These are phyloP conservation scores for Lynx canadensis DNA, from an alignment of 2,113 vertebrate genomes.

Conservation along the genomic window DNA sequence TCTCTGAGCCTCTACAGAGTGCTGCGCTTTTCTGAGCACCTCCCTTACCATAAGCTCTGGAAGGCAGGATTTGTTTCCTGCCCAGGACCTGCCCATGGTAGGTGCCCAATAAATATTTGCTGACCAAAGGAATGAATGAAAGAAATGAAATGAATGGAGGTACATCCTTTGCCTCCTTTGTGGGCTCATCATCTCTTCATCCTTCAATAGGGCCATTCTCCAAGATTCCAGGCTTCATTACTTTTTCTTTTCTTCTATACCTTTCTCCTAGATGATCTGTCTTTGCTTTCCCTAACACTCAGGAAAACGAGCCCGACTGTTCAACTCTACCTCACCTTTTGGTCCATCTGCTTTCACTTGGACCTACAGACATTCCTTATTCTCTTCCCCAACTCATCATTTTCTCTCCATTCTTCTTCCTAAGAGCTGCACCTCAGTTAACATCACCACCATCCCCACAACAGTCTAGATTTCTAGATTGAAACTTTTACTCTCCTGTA, in stretches of 20 bases:
- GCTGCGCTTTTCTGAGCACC: neutral
- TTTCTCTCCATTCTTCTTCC: neutral
- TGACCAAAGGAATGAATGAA: neutral
- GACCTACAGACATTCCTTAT: neutral
- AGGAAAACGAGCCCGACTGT: neutral
- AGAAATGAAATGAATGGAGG: neutral
- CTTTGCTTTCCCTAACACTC: neutral
- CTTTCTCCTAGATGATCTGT: neutral
- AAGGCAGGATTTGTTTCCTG: neutral
- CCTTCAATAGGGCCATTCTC: neutral
- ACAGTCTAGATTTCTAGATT: fast-evolving
- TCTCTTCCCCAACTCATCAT: neutral
- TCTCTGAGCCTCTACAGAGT: neutral
- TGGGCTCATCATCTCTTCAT: neutral
- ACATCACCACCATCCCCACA: neutral
- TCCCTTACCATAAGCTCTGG: neutral
- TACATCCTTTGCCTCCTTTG: neutral
- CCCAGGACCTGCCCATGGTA: neutral
- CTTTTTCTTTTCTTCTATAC: neutral
- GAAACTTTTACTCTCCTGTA: neutral
- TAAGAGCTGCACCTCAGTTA: neutral
- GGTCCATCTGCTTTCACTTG: neutral
- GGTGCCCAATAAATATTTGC: neutral
- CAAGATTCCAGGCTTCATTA: neutral
- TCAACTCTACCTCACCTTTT: neutral